Base-by-base conservation (phyloP, 1,140 invertebrate species). In the Psilanteris sp. region DNA sequence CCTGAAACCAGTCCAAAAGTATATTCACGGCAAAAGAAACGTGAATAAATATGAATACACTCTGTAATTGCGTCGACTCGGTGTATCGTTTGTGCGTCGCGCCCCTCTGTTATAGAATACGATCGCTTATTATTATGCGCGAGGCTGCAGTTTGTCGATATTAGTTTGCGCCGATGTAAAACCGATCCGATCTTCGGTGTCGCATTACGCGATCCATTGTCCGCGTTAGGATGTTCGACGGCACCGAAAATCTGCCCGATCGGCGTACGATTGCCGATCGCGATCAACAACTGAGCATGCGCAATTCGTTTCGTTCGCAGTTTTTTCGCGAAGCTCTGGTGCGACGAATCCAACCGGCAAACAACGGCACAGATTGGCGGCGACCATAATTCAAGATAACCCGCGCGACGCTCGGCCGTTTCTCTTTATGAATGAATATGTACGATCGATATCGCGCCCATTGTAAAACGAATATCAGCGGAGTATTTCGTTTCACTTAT, bases 401-500 rank as follows among this genome's bases (percentile, higher is more conserved):
- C 31, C 41, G 20, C 14, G 15, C 18, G 26, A 24, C 18, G 26
- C 37, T 16, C 13, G 18, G 22, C 41, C 39, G 39, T 67, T 55
- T 55, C 50, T 29, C 62, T 55, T 48, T 37, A 67, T 55, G 62
- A 67, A 67, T 67, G 50, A 67, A 67, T 67, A 67, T 67, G 39
- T 55, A 55, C 37, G 31, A 44, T 66, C 48, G 48, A 66, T 66
- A 44, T 16, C 10, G 15, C 61, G 31, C 9, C 27, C 29, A 66
- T 54, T 54, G 61, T 66, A 66, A 54, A 43, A 66, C 37, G 61
- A 66, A 66, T 55, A 66, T 67, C 50, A 55, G 22, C 14, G 8
- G 37, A 66, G 48, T 54, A 50, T 55, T 67, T 46, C 39, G 24
- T 46, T 55, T 46, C 50, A 31, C 48, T 55, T 55, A 67, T 67